These are phyloP conservation scores for Psococerastis gibbosa DNA, from an alignment of 2,888 invertebrate genomes.

Conservation along the genomic window DNA sequence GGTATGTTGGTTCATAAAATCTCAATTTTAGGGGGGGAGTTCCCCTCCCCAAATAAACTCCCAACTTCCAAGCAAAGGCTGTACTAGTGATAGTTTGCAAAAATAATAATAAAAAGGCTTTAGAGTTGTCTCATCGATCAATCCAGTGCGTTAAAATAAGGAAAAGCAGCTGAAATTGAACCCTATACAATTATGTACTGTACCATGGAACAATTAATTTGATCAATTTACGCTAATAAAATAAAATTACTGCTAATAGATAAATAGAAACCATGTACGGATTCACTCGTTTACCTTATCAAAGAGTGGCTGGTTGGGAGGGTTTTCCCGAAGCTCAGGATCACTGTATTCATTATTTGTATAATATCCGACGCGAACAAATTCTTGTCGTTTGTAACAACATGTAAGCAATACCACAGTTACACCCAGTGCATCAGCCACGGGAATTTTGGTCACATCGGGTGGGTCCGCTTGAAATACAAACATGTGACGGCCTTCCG, in stretches of 20 bases:
- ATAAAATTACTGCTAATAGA: background rate
- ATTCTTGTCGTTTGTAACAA: constrained; percentile 81
- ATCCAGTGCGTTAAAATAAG: too few relatives aligned
- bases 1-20: too few relatives aligned
- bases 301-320: constrained; percentile 79
- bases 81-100: too few relatives aligned
- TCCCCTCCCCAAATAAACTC: too few relatives aligned
- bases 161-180: background rate
- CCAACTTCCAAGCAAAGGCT: too few relatives aligned
- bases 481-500: constrained; percentile 90
- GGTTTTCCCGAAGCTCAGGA: constrained; percentile 81
- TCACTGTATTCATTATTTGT: constrained; percentile 95
- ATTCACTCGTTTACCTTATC: constrained; percentile 80
- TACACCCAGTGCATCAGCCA: constrained; percentile 93
- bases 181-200: background rate
- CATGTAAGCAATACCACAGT: constrained; percentile 92
- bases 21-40: too few relatives aligned
- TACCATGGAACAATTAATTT: background rate
- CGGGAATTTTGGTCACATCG: constrained; percentile 81
- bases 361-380: constrained; percentile 95
- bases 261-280: constrained; percentile 15
- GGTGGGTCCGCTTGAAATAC: constrained; percentile 92
- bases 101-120: too few relatives aligned
- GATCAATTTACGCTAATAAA: background rate
- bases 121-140: too few relatives aligned